phyloP scores from a whole-genome alignment of 2,113 vertebrate species.

The Girardinichthys multiradiatus region DNA sequence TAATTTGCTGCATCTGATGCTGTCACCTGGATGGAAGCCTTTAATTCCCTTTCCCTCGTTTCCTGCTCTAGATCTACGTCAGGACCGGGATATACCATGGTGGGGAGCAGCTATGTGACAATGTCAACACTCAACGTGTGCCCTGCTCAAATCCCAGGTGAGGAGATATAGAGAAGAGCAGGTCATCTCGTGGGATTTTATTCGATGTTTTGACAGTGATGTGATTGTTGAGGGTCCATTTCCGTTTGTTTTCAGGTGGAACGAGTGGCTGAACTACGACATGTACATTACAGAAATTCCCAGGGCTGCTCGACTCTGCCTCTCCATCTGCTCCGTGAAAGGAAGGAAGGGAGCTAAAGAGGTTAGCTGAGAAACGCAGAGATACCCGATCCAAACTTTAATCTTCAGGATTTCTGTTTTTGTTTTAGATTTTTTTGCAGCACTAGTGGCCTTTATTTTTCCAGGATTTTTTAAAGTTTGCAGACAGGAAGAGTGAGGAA shows the following conservation, averaged over 20 bases:
- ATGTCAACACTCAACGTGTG: slow-evolving; percentile 97
- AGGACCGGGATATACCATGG: slow-evolving; percentile 98
- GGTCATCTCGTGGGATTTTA: background rate
- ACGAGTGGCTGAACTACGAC: slow-evolving; percentile 95
- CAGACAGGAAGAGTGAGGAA: too few species aligned
- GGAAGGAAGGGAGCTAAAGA: slow-evolving; percentile 97
- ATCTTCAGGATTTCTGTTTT: background rate
- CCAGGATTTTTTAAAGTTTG: too few species aligned
- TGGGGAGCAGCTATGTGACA: slow-evolving; percentile 97
- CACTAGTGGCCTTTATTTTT: too few species aligned
- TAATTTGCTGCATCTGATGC: background rate
- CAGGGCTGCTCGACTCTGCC: slow-evolving; percentile 94
- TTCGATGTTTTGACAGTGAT: too few species aligned
- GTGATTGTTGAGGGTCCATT: slow-evolving; percentile 24
- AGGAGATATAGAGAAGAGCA: background rate
- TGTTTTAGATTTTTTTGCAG: too few species aligned
- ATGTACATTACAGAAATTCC: slow-evolving; percentile 98
- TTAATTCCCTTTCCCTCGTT: slow-evolving; percentile 47
- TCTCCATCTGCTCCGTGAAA: slow-evolving; percentile 98
- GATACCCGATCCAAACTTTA: background rate
- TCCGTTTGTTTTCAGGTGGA: slow-evolving; percentile 85
- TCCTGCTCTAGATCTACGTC: slow-evolving; percentile 89
- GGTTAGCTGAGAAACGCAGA: slow-evolving; percentile 72
- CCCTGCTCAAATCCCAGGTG: slow-evolving; percentile 98
- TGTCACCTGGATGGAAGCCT: background rate